A percentile compares a stretch with the other conserved stretches of the same genome.
These are phyloP conservation scores for Ciconia boyciana DNA, from an alignment of 2,113 vertebrate genomes.

Conservation along the genomic window DNA sequence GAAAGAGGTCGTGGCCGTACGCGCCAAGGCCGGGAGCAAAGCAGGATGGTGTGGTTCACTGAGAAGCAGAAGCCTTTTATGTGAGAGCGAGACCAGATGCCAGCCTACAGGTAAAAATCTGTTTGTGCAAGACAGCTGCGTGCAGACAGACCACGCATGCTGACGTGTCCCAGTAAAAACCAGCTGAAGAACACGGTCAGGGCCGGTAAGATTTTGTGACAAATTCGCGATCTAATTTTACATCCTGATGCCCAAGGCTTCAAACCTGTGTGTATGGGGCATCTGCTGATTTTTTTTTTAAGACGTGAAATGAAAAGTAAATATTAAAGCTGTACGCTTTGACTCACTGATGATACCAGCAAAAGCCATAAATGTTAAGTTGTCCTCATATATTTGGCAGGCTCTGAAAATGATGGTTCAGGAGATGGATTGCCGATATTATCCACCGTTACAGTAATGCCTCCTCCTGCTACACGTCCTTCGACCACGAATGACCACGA, in stretches of 20 bases:
- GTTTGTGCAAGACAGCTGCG: background rate
- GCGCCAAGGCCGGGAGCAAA: background rate
- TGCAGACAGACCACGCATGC: background rate
- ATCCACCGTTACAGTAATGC: background rate
- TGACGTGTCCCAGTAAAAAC: background rate
- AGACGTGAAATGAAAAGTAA: background rate
- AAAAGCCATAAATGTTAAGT: background rate
- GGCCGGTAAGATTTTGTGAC: background rate
- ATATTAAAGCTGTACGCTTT: background rate
- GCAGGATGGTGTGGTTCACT: background rate
- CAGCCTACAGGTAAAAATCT: background rate
- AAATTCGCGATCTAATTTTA: background rate
- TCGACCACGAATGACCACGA: accelerated
- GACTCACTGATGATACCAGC: background rate
- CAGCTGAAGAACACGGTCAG: background rate
- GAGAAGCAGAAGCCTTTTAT: background rate
- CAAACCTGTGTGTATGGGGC: background rate
- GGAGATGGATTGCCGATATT: background rate
- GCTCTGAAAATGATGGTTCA: background rate
- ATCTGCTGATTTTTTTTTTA: background rate
- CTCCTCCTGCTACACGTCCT: background rate
- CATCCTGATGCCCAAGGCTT: background rate
- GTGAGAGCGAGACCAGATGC: background rate
- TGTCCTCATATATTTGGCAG: conserved; percentile 36
- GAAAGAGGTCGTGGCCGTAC: accelerated